Evolutionary conservation across 2,888 invertebrate species (phyloP), one percentile per base, ranked within the genome.

Genomic region (Agrilus biguttatus): DNA sequence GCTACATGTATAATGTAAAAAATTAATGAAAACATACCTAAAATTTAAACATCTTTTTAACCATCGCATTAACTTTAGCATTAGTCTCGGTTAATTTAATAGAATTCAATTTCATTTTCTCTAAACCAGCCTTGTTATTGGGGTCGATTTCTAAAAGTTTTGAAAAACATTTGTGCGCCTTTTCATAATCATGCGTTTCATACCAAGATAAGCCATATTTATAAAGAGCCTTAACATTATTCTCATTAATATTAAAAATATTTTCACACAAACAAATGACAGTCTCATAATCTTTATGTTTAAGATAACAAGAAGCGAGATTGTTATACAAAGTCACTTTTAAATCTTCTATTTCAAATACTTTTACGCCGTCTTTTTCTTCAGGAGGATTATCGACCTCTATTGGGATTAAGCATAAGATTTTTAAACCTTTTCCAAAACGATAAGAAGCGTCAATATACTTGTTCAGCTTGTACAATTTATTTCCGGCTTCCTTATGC

Each of bases 271-370:
- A 70, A 34, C 73, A 68, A 28, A 84, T 59, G 0, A 78, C 80
- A 46, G 78, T 75, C 5, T 76, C 71, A 61, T 76, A 83, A 49
- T 81, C 78, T 8, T 77, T 63, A 47, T 72, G 72, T 48, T 78
- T 78, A 14, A 87, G 69, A 53, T 88, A 82, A 59, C 89, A 88
- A 37, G 83, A 81, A 0, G 89, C 84, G 59, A 91, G 68, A 63
- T 92, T 92, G 51, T 84, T 83, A 59, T 83, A 85, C 8, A 89
- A 67, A 51, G 75, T 77, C 8, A 77, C 65, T 60, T 83, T 77
- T 8, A 84, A 61, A 41, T 67, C 65, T 33, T 73, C 59, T 49
- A 84, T 68, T 43, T 75, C 71, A 8, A 67, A 60, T 1, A 70
- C 54, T 28, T 60, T 55, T 23, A 75, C 65, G 3, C 69, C 69